phyloP scores from a whole-genome alignment of 2,888 invertebrate species.

The Hydrotaea diabolus region DNA sequence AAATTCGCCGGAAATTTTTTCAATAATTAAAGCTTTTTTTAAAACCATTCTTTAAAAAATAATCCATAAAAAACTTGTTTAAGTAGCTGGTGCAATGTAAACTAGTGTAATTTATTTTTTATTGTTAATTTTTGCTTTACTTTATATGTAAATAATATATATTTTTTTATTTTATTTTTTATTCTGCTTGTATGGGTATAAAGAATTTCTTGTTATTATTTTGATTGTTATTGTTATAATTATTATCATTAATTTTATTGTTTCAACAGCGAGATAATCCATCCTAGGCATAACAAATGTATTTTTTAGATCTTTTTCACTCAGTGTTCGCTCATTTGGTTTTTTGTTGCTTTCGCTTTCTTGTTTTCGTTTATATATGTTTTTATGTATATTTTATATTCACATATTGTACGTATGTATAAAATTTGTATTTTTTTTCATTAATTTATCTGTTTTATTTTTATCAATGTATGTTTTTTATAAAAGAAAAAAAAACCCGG shows the following conservation, averaged over 20 bases:
- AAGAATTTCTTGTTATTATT: conserved; percentile 8
- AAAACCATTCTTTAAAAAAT: no score
- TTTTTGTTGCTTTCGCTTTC: conserved; percentile 1
- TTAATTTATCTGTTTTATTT: conserved; percentile 62
- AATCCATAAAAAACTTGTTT: no score
- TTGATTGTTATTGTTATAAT: not conserved
- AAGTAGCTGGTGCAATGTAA: no score
- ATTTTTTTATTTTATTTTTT: not conserved
- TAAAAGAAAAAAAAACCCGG: conserved; percentile 18
- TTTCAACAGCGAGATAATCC: not conserved
- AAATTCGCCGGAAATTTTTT: no score
- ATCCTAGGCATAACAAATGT: not conserved
- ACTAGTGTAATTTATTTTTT: not conserved
- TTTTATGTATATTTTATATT: conserved; percentile 9
- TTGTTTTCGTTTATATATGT: not conserved
- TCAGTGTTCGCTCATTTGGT: not conserved
- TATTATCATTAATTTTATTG: not conserved
- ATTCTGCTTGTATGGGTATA: not conserved
- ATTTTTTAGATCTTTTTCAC: conserved; percentile 22
- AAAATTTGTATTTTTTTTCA: conserved; percentile 39
- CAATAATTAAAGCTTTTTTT: no score
- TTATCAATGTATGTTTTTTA: conserved; percentile 52
- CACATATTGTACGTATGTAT: conserved; percentile 13
- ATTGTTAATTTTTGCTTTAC: not conserved
- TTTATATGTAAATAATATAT: no score